Percentiles rank a stretch among this genome's conserved stretches.
Evolutionary conservation across 2,113 vertebrate genomes (phyloP).

Genomic region (Camelus dromedarius): DNA sequence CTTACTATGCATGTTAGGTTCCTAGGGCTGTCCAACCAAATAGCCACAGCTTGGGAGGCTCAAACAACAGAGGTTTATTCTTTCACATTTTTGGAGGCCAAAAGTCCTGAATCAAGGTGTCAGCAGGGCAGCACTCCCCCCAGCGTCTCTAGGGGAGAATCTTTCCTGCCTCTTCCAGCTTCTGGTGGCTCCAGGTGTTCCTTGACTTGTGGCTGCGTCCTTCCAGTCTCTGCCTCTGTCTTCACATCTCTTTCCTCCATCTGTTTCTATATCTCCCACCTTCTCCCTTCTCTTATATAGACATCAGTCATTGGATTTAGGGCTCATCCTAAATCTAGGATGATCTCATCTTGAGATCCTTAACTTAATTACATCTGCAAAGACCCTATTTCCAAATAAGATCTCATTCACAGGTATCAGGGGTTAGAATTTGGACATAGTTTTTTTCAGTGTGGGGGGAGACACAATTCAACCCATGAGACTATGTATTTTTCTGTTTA

Average conservation of each 20-base stretch:
- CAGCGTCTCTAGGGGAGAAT: accelerated
- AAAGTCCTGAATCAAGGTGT: neutral
- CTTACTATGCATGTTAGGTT: neutral
- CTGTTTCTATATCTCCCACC: neutral
- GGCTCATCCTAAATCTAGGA: neutral
- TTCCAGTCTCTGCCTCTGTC: neutral
- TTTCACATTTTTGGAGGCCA: neutral
- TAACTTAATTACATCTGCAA: neutral
- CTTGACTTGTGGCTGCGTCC: neutral
- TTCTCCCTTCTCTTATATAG: neutral
- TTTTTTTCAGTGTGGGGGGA: neutral
- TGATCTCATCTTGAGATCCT: neutral
- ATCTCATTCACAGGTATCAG: neutral
- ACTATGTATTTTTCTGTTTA: neutral
- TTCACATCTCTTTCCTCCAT: neutral
- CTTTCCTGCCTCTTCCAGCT: neutral
- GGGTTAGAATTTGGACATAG: neutral
- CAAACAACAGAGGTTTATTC: neutral
- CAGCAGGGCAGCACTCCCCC: accelerated
- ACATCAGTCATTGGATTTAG: neutral
- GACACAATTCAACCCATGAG: neutral
- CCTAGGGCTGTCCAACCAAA: neutral
- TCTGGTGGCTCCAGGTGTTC: neutral
- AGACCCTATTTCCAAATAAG: neutral
- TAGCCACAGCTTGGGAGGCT: neutral